These are phyloP conservation scores for Carpatolechia fugitivella DNA, from an alignment of 2,888 invertebrate genomes.

Conservation along the genomic window DNA sequence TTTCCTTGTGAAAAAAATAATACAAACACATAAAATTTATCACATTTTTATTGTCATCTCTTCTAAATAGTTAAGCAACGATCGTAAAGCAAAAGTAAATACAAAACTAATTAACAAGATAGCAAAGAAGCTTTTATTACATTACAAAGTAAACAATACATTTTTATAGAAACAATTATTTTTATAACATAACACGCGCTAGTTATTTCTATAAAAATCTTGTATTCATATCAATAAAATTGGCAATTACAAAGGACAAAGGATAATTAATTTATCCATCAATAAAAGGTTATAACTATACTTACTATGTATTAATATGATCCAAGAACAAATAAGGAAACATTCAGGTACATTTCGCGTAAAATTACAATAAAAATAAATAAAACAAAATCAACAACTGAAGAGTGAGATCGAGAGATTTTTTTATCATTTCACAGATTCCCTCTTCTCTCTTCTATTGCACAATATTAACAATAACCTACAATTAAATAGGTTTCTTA, in stretches of 20 bases:
- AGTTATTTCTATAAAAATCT: too few relatives aligned
- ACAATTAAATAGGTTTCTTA: slow-evolving; percentile 11
- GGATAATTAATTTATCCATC: too few relatives aligned
- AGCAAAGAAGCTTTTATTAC: not conserved
- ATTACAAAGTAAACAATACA: not conserved
- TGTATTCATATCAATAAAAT: too few relatives aligned
- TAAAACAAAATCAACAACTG: slow-evolving; percentile 7
- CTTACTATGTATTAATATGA: too few relatives aligned
- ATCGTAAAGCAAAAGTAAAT: not conserved
- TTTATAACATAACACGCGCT: too few relatives aligned
- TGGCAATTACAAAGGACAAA: too few relatives aligned
- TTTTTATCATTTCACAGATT: not conserved
- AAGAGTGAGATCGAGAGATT: not conserved
- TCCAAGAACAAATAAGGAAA: not conserved
- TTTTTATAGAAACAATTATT: not conserved
- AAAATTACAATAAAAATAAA: slow-evolving; percentile 4
- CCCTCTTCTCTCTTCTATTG: slow-evolving; percentile 1
- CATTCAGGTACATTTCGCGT: slow-evolving; percentile 22
- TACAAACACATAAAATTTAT: not conserved
- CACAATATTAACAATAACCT: slow-evolving; percentile 7
- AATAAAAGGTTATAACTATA: too few relatives aligned
- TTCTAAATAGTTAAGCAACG: not conserved
- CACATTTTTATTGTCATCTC: not conserved
- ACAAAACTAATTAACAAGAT: not conserved
- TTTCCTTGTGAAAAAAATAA: too few relatives aligned